Conservation (phyloP, 1,140 invertebrate genomes). For the Chymomyza costata region DNA sequence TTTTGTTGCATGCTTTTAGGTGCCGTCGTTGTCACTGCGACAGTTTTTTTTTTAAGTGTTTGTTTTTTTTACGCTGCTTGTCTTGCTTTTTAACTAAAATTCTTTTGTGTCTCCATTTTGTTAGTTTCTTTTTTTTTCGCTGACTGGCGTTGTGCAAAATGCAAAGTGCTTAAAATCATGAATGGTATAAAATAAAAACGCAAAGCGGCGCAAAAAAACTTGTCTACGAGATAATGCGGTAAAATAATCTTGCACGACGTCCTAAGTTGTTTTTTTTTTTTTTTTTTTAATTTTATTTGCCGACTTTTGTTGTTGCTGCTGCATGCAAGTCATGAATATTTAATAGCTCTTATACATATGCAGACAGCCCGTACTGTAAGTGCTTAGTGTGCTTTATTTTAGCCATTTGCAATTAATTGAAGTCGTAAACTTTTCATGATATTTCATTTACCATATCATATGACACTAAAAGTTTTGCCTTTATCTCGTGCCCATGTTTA, state of each 20-base stretch:
- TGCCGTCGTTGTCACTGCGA: slow-evolving; percentile 32
- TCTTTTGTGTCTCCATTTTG: slow-evolving; percentile 37
- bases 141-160: slow-evolving; percentile 22
- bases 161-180: slow-evolving; percentile 50
- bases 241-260: slow-evolving; percentile 56
- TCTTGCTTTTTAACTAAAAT: slow-evolving; percentile 40
- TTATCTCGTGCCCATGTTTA: slow-evolving; percentile 17
- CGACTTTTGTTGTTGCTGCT: slow-evolving; percentile 8
- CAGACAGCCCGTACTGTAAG: slow-evolving; percentile 2
- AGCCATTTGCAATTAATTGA: not conserved
- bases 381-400: not conserved
- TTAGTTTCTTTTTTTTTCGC: slow-evolving; percentile 2
- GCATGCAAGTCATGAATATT: slow-evolving; percentile 63
- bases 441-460: slow-evolving; percentile 19
- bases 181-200: slow-evolving; percentile 22
- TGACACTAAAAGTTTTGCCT: slow-evolving; percentile 38
- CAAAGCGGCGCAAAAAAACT: slow-evolving; percentile 1
- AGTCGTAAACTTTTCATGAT: not conserved
- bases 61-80: slow-evolving; percentile 18
- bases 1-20: slow-evolving; percentile 19
- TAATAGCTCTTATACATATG: slow-evolving; percentile 44
- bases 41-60: slow-evolving; percentile 31
- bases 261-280: slow-evolving; percentile 11
- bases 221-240: slow-evolving; percentile 56
- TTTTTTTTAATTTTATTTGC: no score